Percentiles rank a stretch among this genome's conserved stretches.
Conservation (phyloP, 2,888 invertebrate genomes). For the Prosapia bicincta region DNA sequence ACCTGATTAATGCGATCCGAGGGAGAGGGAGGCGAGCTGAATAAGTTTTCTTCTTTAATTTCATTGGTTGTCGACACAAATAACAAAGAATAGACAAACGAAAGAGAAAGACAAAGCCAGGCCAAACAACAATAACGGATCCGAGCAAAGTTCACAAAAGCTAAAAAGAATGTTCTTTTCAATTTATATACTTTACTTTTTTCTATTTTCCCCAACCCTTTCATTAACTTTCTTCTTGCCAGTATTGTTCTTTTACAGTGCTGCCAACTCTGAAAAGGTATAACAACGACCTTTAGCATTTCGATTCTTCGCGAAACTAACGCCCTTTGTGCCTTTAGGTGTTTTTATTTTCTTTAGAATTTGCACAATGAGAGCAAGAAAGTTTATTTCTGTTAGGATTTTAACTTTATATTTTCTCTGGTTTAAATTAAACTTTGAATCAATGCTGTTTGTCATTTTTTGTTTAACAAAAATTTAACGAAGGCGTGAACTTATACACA, state of each 20-base stretch:
- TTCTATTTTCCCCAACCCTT: not conserved
- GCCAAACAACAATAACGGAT: not conserved
- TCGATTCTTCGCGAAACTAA: not conserved
- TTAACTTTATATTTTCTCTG: not conserved
- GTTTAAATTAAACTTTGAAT: not conserved
- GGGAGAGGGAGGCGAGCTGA: not conserved
- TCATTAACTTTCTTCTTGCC: not conserved
- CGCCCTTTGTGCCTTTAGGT: not conserved
- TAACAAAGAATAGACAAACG: not conserved
- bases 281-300: not conserved
- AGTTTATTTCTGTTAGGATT: not conserved
- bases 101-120: not conserved
- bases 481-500: not conserved
- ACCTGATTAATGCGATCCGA: not conserved
- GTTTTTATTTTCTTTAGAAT: not conserved
- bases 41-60: not conserved
- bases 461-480: not conserved
- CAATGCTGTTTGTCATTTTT: not conserved
- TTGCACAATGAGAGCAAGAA: not conserved
- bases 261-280: not conserved
- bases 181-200: not conserved
- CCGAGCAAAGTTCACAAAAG: not conserved
- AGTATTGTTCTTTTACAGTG: not conserved
- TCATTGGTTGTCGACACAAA: constrained; percentile 2
- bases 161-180: not conserved